Evolutionary conservation across 2,888 invertebrate genomes (phyloP), one percentile per base, ranked within the genome.

Genomic region (Oscheius myriophilus): DNA sequence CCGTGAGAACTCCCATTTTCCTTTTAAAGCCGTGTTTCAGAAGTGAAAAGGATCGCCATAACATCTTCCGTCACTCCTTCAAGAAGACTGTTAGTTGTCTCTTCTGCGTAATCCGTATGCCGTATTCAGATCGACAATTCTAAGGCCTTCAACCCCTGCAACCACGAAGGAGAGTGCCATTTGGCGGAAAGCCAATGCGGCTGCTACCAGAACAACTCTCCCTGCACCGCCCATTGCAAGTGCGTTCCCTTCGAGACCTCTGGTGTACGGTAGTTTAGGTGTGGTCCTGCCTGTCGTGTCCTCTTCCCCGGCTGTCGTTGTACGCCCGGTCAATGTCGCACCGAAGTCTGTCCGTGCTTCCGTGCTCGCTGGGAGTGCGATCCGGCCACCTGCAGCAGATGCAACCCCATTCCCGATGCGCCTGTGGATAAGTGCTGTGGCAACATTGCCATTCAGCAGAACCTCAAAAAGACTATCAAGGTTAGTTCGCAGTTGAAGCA

Each of bases 291-390:
- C 1, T 67, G 67, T 33, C 18, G 21, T n/a, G n/a, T 26, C 2
- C 41, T 51, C 21, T 67, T 67, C 43, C 67, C 67, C 25, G 67
- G 67, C 14, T 67, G 67, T 26, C 18, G 52, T 26, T 67, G 67
- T 53, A 14, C 25, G 2, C 59, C 67, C 18, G 67, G 67, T 3
- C 6, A 11, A 12, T 67, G 67, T 41, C 16, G 43, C 14, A 42
- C 42, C 33, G 23, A 59, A 0, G 4, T 12, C 11, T 67, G 67
- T 41, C 53, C 67, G 1, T 67, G 67, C 52, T 42, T 52, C 23
- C 39, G 51, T 7, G 67, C 52, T 21, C 26, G 52, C 12, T 68
- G 68, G 68, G 68, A 68, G 43, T 68, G 68, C 23, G 53, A 68
- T 54, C 68, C 68, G 11, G 41, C 18, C 12, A 62, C 46, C 0